Conservation (phyloP, 2,797 vertebrate species). For the Vireo griseus region DNA sequence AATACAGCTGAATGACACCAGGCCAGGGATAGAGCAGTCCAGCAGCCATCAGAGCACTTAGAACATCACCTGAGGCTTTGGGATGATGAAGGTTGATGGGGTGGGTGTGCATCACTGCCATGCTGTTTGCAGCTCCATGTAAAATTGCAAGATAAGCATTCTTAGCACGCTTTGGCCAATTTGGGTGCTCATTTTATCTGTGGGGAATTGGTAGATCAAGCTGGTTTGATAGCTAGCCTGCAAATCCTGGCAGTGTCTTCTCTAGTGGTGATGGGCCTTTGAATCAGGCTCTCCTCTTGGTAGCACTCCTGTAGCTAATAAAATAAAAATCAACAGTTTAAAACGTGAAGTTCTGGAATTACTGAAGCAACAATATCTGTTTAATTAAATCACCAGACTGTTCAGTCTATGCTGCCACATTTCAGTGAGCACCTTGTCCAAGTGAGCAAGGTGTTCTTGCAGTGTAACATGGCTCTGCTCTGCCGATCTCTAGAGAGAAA, state of each 20-base stretch:
- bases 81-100: not conserved
- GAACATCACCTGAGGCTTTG: not conserved
- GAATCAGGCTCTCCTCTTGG: not conserved
- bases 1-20: not conserved
- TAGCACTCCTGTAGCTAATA: not conserved
- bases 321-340: not conserved
- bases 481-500: not conserved
- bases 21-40: not conserved
- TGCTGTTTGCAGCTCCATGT: not conserved
- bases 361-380: not conserved
- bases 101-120: not conserved
- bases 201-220: not conserved
- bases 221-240: not conserved
- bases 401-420: not conserved
- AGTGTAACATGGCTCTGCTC: not conserved
- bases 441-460: not conserved
- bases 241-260: not conserved
- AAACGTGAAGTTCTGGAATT: not conserved
- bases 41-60: not conserved
- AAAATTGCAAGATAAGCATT: not conserved
- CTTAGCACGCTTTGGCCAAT: rapidly evolving
- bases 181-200: rapidly evolving
- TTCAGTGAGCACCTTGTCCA: not conserved
- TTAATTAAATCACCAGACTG: not conserved
- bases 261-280: not conserved